These are phyloP conservation scores for Rhyacophila evoluta DNA, from an alignment of 2,888 invertebrate genomes.

Conservation along the genomic window DNA sequence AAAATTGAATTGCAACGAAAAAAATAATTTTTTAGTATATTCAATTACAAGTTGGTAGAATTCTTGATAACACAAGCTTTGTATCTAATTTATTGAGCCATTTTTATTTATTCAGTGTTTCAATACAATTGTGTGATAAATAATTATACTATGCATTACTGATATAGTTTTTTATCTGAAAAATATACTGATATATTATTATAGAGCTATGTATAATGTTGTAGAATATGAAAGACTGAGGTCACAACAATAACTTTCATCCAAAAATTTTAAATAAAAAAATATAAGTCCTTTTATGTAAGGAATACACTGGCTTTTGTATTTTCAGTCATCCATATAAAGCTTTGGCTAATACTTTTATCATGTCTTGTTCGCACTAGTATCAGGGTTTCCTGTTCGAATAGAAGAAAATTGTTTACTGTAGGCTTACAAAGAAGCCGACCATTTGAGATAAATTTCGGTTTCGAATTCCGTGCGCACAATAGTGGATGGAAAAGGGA, in stretches of 20 bases:
- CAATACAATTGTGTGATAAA: no score
- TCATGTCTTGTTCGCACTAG: conserved; percentile 4
- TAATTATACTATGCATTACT: no score
- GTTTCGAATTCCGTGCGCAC: background rate
- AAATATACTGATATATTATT: background rate
- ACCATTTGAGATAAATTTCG: conserved; percentile 19
- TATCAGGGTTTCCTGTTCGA: background rate
- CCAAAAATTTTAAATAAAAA: background rate
- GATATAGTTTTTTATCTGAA: background rate
- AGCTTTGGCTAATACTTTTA: conserved; percentile 1
- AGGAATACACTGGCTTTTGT: background rate
- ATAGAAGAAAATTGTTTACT: conserved; percentile 1
- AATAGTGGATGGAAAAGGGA: background rate
- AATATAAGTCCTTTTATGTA: background rate
- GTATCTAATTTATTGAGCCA: no score
- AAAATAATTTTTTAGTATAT: no score
- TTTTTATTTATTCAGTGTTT: no score
- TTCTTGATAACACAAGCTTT: no score
- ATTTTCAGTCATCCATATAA: background rate
- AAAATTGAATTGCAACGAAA: no score
- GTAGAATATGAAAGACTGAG: background rate
- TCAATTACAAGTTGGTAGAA: no score
- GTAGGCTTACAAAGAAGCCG: conserved; percentile 11
- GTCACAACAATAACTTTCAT: background rate
- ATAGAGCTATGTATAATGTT: background rate